Evolutionary conservation across 2,888 invertebrate species (phyloP).

Genomic region (Lacanobia oleracea): DNA sequence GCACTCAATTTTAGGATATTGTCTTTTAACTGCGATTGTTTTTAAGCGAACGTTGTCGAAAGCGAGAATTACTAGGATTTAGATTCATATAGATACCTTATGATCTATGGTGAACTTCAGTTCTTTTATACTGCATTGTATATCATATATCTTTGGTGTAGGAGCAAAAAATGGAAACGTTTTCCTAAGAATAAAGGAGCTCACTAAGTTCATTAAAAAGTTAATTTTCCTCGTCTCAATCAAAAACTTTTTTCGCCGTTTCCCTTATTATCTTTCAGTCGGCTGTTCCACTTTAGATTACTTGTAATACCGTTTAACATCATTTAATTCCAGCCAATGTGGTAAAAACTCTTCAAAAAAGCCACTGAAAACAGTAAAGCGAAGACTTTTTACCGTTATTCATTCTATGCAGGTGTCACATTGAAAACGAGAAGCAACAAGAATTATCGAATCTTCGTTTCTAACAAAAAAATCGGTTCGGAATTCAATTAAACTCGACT

Average conservation of each 20-base stretch:
- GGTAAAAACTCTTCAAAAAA: slow-evolving; percentile 64
- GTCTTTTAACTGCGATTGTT: not conserved
- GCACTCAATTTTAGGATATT: not conserved
- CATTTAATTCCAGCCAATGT: slow-evolving; percentile 58
- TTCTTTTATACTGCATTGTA: too few species aligned
- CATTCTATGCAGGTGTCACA: slow-evolving; percentile 71
- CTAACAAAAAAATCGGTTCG: slow-evolving; percentile 78
- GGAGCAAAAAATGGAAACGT: not conserved
- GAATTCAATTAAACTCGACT: slow-evolving; percentile 87
- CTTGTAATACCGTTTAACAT: slow-evolving; percentile 65
- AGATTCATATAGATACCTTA: too few species aligned
- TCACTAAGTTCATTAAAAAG: not conserved
- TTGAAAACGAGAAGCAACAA: slow-evolving; percentile 73
- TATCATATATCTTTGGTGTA: too few species aligned
- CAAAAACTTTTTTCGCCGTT: slow-evolving; percentile 25
- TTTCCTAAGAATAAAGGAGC: not conserved
- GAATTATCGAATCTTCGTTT: slow-evolving; percentile 70
- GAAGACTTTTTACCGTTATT: slow-evolving; percentile 72
- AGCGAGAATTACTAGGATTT: not conserved
- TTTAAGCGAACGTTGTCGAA: not conserved
- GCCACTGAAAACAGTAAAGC: slow-evolving; percentile 68
- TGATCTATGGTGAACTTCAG: too few species aligned
- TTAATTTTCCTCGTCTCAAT: slow-evolving; percentile 43
- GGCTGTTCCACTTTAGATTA: slow-evolving; percentile 54
- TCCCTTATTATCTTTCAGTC: slow-evolving; percentile 48